Evolutionary conservation across 2,113 vertebrate species (phyloP).

Genomic region (Siniperca chuatsi): DNA sequence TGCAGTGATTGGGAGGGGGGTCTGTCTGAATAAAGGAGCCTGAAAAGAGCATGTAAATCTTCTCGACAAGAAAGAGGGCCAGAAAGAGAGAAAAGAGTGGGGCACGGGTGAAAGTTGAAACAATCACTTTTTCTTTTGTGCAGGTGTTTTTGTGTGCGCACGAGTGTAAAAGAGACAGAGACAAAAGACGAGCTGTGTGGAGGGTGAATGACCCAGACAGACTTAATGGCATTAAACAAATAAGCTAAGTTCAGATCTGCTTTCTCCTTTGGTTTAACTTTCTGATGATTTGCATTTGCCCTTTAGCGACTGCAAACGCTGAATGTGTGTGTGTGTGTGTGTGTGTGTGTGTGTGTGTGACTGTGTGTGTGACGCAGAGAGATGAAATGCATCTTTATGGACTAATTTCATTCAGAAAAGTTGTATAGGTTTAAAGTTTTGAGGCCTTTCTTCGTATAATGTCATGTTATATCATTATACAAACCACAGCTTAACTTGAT

Average conservation of each 20-base stretch:
- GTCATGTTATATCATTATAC: not conserved
- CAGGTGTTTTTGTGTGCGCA: slow-evolving; percentile 69
- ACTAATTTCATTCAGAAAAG: not conserved
- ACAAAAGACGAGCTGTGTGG: slow-evolving; percentile 24
- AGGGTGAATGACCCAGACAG: slow-evolving; percentile 54
- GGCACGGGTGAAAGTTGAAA: slow-evolving; percentile 71
- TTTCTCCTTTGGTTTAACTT: slow-evolving; percentile 74
- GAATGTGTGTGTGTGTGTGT: slow-evolving; percentile 15
- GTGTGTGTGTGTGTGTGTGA: slow-evolving; percentile 3
- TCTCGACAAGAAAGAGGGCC: slow-evolving; percentile 65
- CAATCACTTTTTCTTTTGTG: slow-evolving; percentile 77
- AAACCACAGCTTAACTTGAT: not conserved
- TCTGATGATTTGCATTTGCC: slow-evolving; percentile 76
- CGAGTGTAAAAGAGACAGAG: slow-evolving; percentile 24
- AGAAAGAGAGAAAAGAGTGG: slow-evolving; percentile 35
- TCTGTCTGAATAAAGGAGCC: slow-evolving; percentile 58
- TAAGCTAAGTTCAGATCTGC: slow-evolving; percentile 67
- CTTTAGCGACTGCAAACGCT: slow-evolving; percentile 41
- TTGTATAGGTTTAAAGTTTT: not conserved
- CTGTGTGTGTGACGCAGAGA: not conserved
- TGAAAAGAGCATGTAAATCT: slow-evolving; percentile 75
- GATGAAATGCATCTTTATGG: not conserved
- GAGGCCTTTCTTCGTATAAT: not conserved
- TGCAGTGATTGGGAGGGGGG: slow-evolving; percentile 59
- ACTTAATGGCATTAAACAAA: slow-evolving; percentile 79